Conservation (phyloP, 2,113 vertebrate species). For the Bubo bubo region DNA sequence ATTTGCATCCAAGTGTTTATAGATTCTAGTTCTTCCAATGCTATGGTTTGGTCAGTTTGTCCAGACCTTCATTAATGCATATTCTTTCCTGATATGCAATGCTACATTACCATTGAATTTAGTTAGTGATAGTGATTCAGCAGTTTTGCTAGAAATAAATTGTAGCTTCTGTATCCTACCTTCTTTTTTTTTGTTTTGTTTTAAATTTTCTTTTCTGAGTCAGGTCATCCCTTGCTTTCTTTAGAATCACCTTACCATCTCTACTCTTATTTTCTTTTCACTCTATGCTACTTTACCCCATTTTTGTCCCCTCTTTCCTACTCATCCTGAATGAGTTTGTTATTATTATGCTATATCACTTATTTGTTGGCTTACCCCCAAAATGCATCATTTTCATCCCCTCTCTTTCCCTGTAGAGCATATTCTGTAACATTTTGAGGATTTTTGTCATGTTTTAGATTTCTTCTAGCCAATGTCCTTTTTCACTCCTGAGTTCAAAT, state of each 20-base stretch:
- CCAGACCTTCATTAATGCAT: rapidly evolving
- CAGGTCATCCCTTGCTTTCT: neutral
- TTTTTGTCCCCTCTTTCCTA: neutral
- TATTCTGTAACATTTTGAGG: neutral
- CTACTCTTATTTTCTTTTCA: neutral
- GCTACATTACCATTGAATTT: neutral
- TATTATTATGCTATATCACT: neutral
- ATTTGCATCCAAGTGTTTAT: neutral
- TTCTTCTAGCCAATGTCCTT: neutral
- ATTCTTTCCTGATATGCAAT: neutral
- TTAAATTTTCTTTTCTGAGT: neutral
- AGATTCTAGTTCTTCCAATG: neutral
- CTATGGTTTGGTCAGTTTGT: neutral
- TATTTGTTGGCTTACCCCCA: neutral
- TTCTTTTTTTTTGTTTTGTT: neutral
- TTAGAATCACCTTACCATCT: neutral
- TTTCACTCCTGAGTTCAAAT: neutral
- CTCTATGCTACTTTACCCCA: neutral
- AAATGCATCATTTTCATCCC: neutral
- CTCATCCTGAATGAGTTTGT: neutral
- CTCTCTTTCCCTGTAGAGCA: neutral
- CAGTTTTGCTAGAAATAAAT: neutral
- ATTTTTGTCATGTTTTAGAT: neutral
- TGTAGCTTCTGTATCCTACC: neutral
- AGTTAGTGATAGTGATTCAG: neutral